These are phyloP conservation scores for Stictonetta naevosa DNA, from an alignment of 2,113 vertebrate genomes.

Conservation along the genomic window DNA sequence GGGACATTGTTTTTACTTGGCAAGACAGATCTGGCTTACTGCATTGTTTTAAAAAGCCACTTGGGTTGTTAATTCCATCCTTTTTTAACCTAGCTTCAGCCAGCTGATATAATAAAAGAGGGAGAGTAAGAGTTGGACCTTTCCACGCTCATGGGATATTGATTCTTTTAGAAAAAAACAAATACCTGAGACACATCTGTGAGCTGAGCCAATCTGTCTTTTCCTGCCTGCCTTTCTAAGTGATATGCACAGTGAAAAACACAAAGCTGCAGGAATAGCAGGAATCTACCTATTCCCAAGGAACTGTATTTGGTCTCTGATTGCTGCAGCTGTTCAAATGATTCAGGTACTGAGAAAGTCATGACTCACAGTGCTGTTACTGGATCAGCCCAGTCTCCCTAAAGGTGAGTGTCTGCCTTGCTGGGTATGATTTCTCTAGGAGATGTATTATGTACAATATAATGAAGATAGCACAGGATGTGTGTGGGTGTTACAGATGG, in stretches of 20 bases:
- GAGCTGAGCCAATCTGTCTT: background rate
- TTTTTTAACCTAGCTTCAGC: background rate
- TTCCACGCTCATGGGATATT: background rate
- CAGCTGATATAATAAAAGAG: background rate
- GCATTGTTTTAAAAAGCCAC: background rate
- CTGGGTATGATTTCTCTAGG: background rate
- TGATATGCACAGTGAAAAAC: background rate
- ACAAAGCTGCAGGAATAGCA: background rate
- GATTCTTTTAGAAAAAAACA: conserved; percentile 6
- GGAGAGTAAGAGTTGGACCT: background rate
- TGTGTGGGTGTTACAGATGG: conserved; percentile 46
- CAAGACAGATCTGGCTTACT: background rate
- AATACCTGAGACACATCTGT: background rate
- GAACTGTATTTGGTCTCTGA: background rate
- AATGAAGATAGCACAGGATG: background rate
- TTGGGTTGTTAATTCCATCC: background rate
- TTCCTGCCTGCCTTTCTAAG: background rate
- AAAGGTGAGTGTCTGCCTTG: background rate
- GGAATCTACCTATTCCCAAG: background rate
- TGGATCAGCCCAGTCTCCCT: background rate
- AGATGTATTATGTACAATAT: background rate
- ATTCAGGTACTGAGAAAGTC: conserved; percentile 1
- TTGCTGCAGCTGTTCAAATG: conserved; percentile 12
- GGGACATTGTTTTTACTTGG: background rate
- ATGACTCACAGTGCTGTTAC: background rate